Conservation (phyloP, 2,888 invertebrate genomes). For the Xestia xanthographa region DNA sequence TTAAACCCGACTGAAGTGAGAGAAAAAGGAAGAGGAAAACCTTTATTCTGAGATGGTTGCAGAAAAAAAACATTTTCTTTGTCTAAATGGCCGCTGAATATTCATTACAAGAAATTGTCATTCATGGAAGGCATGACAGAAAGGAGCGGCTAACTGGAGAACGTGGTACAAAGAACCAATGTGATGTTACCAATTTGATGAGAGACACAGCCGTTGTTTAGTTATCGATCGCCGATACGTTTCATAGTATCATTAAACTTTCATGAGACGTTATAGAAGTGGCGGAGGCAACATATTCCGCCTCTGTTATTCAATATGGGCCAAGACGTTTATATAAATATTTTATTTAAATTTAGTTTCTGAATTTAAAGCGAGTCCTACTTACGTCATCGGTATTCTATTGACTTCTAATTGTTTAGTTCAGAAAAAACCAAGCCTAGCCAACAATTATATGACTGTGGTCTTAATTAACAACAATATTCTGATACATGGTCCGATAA, state of each 20-base stretch:
- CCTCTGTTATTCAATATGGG: conserved; percentile 32
- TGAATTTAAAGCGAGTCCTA: background rate
- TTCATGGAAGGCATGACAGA: background rate
- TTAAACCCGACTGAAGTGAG: background rate
- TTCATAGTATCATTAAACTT: conserved; percentile 72
- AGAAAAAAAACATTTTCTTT: background rate
- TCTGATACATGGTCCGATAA: background rate
- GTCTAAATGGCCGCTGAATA: background rate
- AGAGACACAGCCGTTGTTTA: conserved; percentile 45
- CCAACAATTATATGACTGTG: background rate
- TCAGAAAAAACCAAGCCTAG: conserved; percentile 8
- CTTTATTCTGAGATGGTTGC: background rate
- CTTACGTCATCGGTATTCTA: background rate
- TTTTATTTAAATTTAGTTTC: conserved; percentile 31
- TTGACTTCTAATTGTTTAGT: background rate
- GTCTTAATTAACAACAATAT: background rate
- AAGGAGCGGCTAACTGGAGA: background rate
- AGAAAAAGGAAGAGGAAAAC: background rate
- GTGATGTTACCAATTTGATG: conserved; percentile 30
- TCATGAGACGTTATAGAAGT: conserved; percentile 71
- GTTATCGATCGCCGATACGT: conserved; percentile 65
- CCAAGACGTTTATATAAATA: conserved; percentile 41
- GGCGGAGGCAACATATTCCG: conserved; percentile 52
- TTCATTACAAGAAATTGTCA: conserved; percentile 4
- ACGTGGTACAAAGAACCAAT: conserved; percentile 23